Percentiles rank a stretch among this genome's conserved stretches.
Conservation (phyloP, 2,113 vertebrate genomes). For the Notothenia rossii region DNA sequence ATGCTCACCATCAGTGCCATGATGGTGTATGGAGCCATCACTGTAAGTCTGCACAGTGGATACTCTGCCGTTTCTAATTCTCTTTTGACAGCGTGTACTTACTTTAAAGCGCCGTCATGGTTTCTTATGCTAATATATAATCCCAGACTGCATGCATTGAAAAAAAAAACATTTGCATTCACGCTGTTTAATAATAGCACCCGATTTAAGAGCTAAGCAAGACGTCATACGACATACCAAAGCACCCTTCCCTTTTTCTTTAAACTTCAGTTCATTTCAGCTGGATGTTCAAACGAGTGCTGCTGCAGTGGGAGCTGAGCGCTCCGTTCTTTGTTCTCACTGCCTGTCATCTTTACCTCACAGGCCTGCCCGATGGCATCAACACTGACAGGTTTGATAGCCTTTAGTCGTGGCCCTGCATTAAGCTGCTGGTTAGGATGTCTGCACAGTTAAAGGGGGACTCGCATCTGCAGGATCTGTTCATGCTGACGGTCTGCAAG, state of each 20-base stretch:
- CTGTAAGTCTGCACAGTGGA: slow-evolving; percentile 86
- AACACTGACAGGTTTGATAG: slow-evolving; percentile 73
- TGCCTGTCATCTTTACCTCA: slow-evolving; percentile 64
- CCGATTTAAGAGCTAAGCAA: slow-evolving; percentile 15
- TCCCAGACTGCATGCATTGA: not conserved
- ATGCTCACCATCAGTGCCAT: slow-evolving; percentile 99
- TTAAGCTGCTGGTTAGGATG: slow-evolving; percentile 34
- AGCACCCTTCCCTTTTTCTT: not conserved
- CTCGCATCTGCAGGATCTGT: not conserved
- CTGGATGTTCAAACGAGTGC: not conserved
- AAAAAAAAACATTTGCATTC: not conserved
- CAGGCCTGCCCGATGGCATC: slow-evolving; percentile 72
- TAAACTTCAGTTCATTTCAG: not conserved
- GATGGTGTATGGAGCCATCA: slow-evolving; percentile 98
- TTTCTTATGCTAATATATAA: slow-evolving; percentile 47
- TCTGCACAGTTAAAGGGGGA: slow-evolving; percentile 55
- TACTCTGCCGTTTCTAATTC: not conserved
- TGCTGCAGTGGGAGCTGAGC: slow-evolving; percentile 2
- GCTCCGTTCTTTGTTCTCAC: slow-evolving; percentile 30
- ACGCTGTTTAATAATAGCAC: slow-evolving; percentile 23
- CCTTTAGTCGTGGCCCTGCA: slow-evolving; percentile 23
- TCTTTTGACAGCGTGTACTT: not conserved
- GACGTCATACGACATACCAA: not conserved
- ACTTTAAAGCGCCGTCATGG: slow-evolving; percentile 1
- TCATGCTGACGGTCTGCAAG: not conserved